A percentile compares a stretch with the other conserved stretches of the same genome.
phyloP scores from a whole-genome alignment of 2,113 vertebrate genomes.

The Anhinga rufa region DNA sequence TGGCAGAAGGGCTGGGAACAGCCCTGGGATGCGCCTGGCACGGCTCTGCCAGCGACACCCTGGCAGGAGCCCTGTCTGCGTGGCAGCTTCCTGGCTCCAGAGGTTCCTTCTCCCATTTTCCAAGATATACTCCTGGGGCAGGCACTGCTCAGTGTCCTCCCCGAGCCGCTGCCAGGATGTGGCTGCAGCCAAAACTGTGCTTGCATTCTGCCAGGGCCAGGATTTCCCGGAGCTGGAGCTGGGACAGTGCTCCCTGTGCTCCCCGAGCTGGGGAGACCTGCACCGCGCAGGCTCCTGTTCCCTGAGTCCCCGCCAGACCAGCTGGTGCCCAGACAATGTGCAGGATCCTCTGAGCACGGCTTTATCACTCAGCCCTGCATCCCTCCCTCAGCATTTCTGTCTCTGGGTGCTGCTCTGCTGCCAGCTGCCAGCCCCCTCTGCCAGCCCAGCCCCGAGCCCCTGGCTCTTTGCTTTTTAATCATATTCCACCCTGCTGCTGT shows the following conservation, averaged over 20 bases:
- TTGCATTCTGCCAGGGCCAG: neutral
- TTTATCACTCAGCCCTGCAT: neutral
- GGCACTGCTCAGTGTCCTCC: neutral
- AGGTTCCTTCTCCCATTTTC: neutral
- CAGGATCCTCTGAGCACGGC: neutral
- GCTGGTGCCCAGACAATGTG: too few species aligned
- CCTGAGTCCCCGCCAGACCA: neutral
- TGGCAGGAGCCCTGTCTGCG: neutral
- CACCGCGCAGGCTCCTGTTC: neutral
- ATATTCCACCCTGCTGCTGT: neutral
- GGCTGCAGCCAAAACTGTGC: neutral
- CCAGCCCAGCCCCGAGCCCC: neutral
- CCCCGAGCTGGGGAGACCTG: fast-evolving
- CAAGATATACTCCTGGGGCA: neutral
- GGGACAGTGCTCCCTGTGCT: neutral
- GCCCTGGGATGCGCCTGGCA: neutral
- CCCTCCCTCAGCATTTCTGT: neutral
- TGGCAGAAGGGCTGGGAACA: neutral
- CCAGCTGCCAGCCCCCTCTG: neutral
- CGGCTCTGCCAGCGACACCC: neutral
- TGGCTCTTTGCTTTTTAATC: neutral
- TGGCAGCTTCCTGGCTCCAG: neutral
- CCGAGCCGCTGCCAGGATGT: neutral
- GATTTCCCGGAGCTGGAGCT: neutral
- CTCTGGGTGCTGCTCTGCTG: neutral